Base-by-base conservation (phyloP, 2,888 invertebrate species). In the Meiosimyza decipiens region DNA sequence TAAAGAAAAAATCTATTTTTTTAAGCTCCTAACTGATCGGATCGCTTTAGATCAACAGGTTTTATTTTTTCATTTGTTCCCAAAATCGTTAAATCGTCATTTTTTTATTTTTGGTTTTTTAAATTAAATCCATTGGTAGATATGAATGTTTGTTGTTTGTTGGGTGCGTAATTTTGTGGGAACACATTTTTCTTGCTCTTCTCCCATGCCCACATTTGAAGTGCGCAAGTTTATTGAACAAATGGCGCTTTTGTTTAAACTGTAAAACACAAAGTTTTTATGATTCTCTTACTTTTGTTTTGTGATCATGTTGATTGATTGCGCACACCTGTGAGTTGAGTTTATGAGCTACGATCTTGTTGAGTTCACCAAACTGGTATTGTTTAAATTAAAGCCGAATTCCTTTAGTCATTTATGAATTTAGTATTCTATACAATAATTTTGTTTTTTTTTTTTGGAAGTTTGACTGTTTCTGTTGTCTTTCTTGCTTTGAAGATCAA, bases 241-340 rank as follows among this genome's bases (percentile, higher is more conserved):
- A 67, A 67, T 57, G 55, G 49, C 55, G 67, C 67, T 67, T 55
- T 67, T 67, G 55, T 64, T 57, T 18, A 67, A 67, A 33, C 49
- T 15, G 40, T 40, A 16, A 67, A 55, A 54, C 13, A 59, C 9
- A 69, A 69, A 60, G 7, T 7, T 51, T 18, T n/a, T 52, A 6
- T 5, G 18, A 79, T 79, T 80, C 79, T 74, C 75, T 77, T 77
- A 73, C 71, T 72, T 63, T 72, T 71, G 76, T 67, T 51, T 60
- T 71, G 57, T 67, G 73, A 75, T 75, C 75, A 71, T 28, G 69
- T 73, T 75, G 75, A 75, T 75, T 75, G 75, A 75, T 75, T 73
- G 75, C 64, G 75, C 71, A 75, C 75, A 75, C 75, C 75, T 75
- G 73, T 75, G 75, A 67, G 71, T 28, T 40, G 0, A 40, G 40